These are phyloP conservation scores for Xyrauchen texanus DNA, from an alignment of 2,113 vertebrate genomes.

Conservation along the genomic window DNA sequence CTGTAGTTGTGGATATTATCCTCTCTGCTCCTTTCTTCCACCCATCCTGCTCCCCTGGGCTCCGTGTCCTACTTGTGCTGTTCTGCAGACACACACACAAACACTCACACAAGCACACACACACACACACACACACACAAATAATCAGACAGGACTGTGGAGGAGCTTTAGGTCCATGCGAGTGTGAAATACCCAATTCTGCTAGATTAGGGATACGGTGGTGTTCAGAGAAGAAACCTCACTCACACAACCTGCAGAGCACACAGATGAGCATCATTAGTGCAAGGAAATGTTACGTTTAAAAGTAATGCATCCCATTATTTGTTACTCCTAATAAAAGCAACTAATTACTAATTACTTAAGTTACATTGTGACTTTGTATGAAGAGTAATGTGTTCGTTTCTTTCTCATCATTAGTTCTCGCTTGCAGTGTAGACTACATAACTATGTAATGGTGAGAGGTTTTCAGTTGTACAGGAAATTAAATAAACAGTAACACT, in stretches of 20 bases:
- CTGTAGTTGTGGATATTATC: slow-evolving; percentile 7
- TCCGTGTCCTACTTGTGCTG: slow-evolving; percentile 40
- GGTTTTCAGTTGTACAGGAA: no score
- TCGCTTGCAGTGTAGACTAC: no score
- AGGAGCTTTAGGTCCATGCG: slow-evolving; percentile 43
- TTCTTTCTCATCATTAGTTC: no score
- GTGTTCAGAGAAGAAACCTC: neutral
- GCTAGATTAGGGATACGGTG: slow-evolving; percentile 44
- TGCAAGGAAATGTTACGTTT: no score
- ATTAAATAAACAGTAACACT: no score
- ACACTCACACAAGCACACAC: slow-evolving; percentile 3
- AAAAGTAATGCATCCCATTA: no score
- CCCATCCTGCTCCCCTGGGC: slow-evolving; percentile 23
- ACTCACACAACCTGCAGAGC: neutral
- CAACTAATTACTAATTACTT: no score
- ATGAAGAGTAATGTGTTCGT: no score
- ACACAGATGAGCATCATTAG: neutral
- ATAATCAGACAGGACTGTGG: neutral
- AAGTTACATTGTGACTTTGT: no score
- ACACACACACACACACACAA: neutral
- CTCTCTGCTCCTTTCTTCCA: slow-evolving; percentile 6
- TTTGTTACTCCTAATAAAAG: no score
- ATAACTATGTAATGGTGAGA: no score
- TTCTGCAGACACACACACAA: neutral
- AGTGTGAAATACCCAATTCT: slow-evolving; percentile 65